Percentiles rank a stretch among this genome's conserved stretches.
Conservation (phyloP, 2,113 vertebrate genomes). For the Pantherophis guttatus region DNA sequence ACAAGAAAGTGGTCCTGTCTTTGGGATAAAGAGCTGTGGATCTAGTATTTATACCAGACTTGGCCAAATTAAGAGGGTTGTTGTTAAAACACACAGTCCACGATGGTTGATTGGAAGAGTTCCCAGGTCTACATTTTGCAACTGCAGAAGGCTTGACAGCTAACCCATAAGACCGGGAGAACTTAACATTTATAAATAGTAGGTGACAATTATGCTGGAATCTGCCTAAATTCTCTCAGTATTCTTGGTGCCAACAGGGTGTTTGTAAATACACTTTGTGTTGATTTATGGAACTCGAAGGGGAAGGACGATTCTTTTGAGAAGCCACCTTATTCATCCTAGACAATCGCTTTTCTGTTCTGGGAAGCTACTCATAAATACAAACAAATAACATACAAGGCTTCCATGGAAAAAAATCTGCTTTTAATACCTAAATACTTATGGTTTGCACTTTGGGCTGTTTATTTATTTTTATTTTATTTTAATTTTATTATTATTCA, state of each 20-base stretch:
- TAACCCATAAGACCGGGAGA: not conserved
- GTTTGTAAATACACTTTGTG: not conserved
- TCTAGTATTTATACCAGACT: not conserved
- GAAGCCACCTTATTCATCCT: constrained; percentile 7
- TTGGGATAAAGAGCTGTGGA: not conserved
- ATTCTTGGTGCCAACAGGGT: not conserved
- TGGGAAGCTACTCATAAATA: not conserved
- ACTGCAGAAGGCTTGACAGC: too few species aligned
- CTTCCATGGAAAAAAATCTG: not conserved
- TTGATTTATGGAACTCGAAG: not conserved
- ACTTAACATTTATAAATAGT: not conserved
- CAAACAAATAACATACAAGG: not conserved
- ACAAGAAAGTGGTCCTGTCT: not conserved
- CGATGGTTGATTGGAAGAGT: not conserved
- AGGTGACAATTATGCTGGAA: not conserved
- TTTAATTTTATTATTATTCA: too few species aligned
- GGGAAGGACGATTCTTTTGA: not conserved
- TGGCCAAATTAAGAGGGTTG: not conserved
- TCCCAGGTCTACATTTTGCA: not conserved
- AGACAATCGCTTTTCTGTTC: not conserved
- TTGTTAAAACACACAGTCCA: not conserved
- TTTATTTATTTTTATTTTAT: not conserved
- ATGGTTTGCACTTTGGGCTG: not conserved
- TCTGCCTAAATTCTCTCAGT: not conserved
- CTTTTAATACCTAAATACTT: not conserved